phyloP scores from a whole-genome alignment of 1,140 invertebrate species.

The Drosophila sproati region DNA sequence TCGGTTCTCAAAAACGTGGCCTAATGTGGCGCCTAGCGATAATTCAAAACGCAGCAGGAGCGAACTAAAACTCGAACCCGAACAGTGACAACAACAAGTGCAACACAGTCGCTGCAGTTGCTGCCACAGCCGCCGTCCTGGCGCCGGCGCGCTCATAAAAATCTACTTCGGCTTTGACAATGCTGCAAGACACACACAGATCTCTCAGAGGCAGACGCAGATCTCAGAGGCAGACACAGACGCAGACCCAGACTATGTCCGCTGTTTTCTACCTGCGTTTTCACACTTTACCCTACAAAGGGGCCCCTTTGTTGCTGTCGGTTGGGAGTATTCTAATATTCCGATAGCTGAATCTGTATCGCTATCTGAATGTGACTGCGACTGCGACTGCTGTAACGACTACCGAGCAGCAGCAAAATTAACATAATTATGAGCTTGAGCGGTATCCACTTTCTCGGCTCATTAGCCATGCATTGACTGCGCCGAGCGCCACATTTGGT shows the following conservation, averaged over 20 bases:
- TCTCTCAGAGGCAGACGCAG: not conserved
- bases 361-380: not conserved
- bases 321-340: conserved; percentile 5
- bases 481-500: conserved; percentile 59
- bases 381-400: conserved; percentile 28
- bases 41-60: conserved; percentile 82
- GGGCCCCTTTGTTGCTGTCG: conserved; percentile 28
- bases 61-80: conserved; percentile 12
- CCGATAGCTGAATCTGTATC: conserved; percentile 46
- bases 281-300: conserved; percentile 63
- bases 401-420: conserved; percentile 71
- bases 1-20: conserved; percentile 19
- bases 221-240: not conserved
- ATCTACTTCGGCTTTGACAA: conserved; percentile 69
- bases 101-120: conserved; percentile 19
- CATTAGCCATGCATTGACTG: conserved; percentile 74
- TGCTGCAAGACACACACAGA: conserved; percentile 24
- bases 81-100: conserved; percentile 55
- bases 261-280: conserved; percentile 60
- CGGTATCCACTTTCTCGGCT: conserved; percentile 71
- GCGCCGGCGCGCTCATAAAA: conserved; percentile 82
- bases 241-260: conserved; percentile 10
- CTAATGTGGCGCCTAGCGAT: conserved; percentile 80
- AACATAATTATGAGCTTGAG: conserved; percentile 74
- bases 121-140: conserved; percentile 63